phyloP scores from a whole-genome alignment of 2,113 vertebrate species.

The Ageneiosus marmoratus region DNA sequence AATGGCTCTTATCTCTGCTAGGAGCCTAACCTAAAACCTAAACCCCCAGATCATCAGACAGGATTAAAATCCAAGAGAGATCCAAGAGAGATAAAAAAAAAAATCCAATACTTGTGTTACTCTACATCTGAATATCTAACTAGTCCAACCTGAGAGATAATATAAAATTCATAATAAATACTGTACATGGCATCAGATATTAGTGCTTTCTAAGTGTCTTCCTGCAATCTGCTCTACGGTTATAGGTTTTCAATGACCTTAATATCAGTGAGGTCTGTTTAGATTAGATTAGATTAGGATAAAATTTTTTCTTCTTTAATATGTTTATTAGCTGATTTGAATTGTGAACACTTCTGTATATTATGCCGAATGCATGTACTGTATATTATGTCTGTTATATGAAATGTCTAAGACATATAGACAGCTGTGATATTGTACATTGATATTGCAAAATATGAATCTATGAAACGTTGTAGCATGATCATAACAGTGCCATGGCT shows the following conservation, averaged over 20 bases:
- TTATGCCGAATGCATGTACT: too few relatives aligned
- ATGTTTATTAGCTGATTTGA: too few relatives aligned
- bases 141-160: neutral
- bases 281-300: neutral
- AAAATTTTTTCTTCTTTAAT: neutral
- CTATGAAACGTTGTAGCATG: neutral
- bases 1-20: too few relatives aligned
- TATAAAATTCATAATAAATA: neutral
- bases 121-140: neutral
- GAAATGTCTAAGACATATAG: too few relatives aligned
- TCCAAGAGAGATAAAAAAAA: too few relatives aligned
- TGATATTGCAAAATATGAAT: too few relatives aligned
- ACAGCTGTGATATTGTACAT: too few relatives aligned
- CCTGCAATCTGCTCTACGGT: neutral
- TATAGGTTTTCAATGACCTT: neutral
- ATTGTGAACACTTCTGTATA: too few relatives aligned
- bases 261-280: neutral
- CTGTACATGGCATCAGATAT: neutral
- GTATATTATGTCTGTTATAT: too few relatives aligned
- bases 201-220: neutral
- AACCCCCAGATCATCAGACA: too few relatives aligned
- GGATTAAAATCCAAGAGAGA: neutral
- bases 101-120: neutral
- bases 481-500: neutral
- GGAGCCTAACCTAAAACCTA: too few relatives aligned